Base-by-base conservation (phyloP, 2,888 invertebrate species). In the Epinotia demarniana region DNA sequence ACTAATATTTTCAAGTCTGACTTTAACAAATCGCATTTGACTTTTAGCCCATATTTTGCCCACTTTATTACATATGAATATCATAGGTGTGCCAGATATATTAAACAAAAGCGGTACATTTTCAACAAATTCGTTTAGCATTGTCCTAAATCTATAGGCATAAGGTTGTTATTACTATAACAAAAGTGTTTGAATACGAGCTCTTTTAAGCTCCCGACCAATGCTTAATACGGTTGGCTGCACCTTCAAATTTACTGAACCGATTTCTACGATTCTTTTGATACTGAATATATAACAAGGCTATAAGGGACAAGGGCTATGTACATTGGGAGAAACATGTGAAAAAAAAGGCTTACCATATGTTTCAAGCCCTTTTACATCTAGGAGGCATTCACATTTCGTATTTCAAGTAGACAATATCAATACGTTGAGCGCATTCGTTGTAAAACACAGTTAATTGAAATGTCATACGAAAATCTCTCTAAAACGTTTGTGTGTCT, bases 241-340 rank as follows among this genome's bases (percentile, higher is more conserved):
- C 18, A 73, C 55, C 27, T 73, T 11, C 23, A 68, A 57, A 69
- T 73, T 33, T 69, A 73, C 57, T 63, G 68, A 69, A 62, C 68
- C 68, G 68, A 68, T 62, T 68, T 27, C 57, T 57, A 57, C 39
- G 19, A 39, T 57, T 68, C 67, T 57, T 68, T 68, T 68, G 67
- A 68, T 57, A 57, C 5, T 43, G 16, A 39, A 53, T 18, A 57
- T 66, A 58, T 55, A 68, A 68, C 2, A 23, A 16, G 33, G 39
- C 67, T 53, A 18, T 55, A 19, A 57, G 16, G n/a, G 18, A 67
- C 66, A 55, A 55, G 33, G 66, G 66, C n/a, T 18, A 43, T 39
- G 23, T 9, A 8, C 16, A 19, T 63, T 19, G 19, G 46, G 1
- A 19, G 46, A 23, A 5, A 13, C 6, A 46, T 53, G 46, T n/a